phyloP scores from a whole-genome alignment of 2,797 vertebrate species.

The Crypturellus tataupa region DNA sequence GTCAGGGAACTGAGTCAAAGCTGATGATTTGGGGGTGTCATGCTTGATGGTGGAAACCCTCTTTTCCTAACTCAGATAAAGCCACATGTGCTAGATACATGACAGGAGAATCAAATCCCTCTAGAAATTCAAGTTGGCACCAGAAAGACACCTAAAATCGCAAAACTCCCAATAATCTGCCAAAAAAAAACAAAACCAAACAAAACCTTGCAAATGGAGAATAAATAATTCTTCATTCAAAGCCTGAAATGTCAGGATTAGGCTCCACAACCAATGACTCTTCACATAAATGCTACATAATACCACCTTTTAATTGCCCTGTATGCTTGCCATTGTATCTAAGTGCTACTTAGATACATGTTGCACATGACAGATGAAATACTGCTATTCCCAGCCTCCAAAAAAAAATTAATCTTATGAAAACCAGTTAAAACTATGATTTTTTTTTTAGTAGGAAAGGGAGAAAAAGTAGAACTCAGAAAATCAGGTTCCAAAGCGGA shows the following conservation, averaged over 20 bases:
- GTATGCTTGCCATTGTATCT: slow-evolving; percentile 26
- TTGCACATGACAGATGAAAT: slow-evolving; percentile 11
- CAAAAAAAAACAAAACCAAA: background rate
- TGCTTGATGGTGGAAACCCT: background rate
- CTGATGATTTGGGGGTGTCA: background rate
- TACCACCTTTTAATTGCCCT: slow-evolving; percentile 48
- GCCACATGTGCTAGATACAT: background rate
- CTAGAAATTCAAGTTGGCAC: background rate
- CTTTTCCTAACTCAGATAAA: slow-evolving; percentile 9
- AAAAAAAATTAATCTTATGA: slow-evolving; percentile 33
- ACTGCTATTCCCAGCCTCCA: slow-evolving; percentile 1
- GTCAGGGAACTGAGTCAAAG: background rate
- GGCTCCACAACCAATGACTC: slow-evolving; percentile 41
- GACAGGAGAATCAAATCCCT: background rate
- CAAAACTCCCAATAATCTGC: slow-evolving; percentile 6
- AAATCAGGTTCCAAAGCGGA: background rate
- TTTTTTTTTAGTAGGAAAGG: background rate
- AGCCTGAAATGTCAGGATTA: slow-evolving; percentile 40
- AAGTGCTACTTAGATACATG: slow-evolving; percentile 31
- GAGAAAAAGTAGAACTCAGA: background rate
- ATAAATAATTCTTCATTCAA: slow-evolving; percentile 57
- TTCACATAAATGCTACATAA: slow-evolving; percentile 24
- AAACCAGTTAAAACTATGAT: slow-evolving; percentile 37
- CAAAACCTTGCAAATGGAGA: slow-evolving; percentile 20
- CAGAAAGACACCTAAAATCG: slow-evolving; percentile 31